Percentiles rank a stretch among this genome's conserved stretches.
phyloP scores from a whole-genome alignment of 2,113 vertebrate genomes.

The Cryptotis parvus region DNA sequence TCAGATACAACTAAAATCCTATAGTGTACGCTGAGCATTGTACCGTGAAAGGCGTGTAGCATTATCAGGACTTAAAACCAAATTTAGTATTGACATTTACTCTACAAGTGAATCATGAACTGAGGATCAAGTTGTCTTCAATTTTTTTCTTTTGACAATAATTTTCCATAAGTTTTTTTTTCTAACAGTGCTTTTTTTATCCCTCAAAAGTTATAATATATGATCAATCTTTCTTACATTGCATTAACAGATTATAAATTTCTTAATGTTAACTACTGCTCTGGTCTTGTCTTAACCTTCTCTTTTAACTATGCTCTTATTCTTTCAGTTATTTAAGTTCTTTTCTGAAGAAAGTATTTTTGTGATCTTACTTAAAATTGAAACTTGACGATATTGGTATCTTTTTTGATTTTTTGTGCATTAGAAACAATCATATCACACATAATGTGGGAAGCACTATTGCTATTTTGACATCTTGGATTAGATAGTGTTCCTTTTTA shows the following conservation, averaged over 20 bases:
- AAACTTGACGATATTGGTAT: slow-evolving; percentile 25
- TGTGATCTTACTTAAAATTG: slow-evolving; percentile 51
- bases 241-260: not conserved
- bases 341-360: slow-evolving; percentile 52
- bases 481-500: slow-evolving; percentile 89
- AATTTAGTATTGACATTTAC: not conserved
- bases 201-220: slow-evolving; percentile 23
- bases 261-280: not conserved
- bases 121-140: not conserved
- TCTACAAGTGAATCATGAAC: not conserved
- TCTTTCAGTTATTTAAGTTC: not conserved
- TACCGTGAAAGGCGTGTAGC: not conserved
- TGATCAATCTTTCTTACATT: not conserved
- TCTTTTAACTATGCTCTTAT: slow-evolving; percentile 41
- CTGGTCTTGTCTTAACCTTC: not conserved
- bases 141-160: slow-evolving; percentile 15
- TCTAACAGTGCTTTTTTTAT: not conserved
- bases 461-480: slow-evolving; percentile 90
- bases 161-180: slow-evolving; percentile 23
- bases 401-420: slow-evolving; percentile 76
- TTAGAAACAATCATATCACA: slow-evolving; percentile 85
- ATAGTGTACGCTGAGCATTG: not conserved
- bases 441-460: slow-evolving; percentile 85
- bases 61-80: not conserved
- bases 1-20: not conserved